A percentile compares a stretch with the other conserved stretches of the same genome.
Evolutionary conservation across 1,140 invertebrate species (phyloP).

Genomic region (Euwallacea fornicatus): DNA sequence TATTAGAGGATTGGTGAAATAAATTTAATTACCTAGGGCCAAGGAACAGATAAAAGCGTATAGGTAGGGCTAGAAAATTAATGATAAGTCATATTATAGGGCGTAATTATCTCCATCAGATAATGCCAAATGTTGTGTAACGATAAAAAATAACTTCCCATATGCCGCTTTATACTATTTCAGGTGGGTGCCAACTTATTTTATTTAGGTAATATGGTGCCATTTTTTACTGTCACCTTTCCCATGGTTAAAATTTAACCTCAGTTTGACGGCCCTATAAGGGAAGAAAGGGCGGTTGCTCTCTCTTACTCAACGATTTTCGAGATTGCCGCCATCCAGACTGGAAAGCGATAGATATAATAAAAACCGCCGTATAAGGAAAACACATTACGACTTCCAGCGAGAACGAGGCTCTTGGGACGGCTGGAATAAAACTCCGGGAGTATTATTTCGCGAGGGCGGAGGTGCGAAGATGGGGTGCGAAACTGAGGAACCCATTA

Average conservation of each 20-base stretch:
- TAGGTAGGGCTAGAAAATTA: conserved; percentile 34
- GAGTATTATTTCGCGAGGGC: conserved; percentile 17
- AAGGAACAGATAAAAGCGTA: conserved; percentile 13
- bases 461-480: neutral
- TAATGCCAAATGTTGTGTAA: conserved; percentile 37
- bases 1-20: conserved; percentile 30
- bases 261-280: neutral
- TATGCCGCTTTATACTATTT: neutral
- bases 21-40: conserved; percentile 33
- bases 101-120: conserved; percentile 34
- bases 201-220: conserved; percentile 4
- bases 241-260: too few relatives aligned
- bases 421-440: conserved; percentile 13
- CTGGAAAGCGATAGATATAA: conserved; percentile 46
- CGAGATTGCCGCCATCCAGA: conserved; percentile 47
- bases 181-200: conserved; percentile 20
- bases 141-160: conserved; percentile 32
- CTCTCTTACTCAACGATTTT: conserved; percentile 39
- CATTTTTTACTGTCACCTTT: neutral
- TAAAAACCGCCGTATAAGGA: conserved; percentile 52
- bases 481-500: conserved; percentile 11
- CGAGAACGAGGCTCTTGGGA: conserved; percentile 49
- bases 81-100: conserved; percentile 28
- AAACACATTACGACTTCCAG: conserved; percentile 54
- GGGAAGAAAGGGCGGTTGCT: conserved; percentile 28